Percentiles rank a stretch among this genome's conserved stretches.
Conservation (phyloP, 2,797 vertebrate genomes). For the Sebastes goodei region DNA sequence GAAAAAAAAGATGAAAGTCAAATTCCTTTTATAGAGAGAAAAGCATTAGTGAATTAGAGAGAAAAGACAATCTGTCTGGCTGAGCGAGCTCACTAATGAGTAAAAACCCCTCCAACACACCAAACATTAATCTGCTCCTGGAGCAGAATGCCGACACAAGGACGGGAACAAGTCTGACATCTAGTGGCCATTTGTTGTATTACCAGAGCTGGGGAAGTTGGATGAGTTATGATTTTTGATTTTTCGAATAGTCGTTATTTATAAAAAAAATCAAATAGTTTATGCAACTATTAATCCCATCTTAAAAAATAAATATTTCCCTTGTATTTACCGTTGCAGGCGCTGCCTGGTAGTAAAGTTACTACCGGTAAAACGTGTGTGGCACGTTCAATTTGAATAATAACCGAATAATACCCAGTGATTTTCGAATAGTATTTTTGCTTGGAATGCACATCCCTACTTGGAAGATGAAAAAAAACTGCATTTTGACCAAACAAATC, state of each 20-base stretch:
- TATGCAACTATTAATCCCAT: too few species aligned
- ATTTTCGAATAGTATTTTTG: too few species aligned
- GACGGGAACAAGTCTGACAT: slow-evolving; percentile 49
- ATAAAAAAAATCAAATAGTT: too few species aligned
- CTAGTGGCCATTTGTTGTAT: slow-evolving; percentile 65
- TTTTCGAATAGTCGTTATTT: too few species aligned
- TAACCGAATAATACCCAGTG: too few species aligned
- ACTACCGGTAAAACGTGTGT: too few species aligned
- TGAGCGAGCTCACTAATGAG: slow-evolving; percentile 45
- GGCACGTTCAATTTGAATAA: too few species aligned
- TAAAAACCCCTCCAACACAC: neutral
- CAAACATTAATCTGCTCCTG: slow-evolving; percentile 20
- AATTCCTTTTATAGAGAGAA: slow-evolving; percentile 4
- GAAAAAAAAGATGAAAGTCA: slow-evolving; percentile 11
- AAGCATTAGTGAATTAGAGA: slow-evolving; percentile 7
- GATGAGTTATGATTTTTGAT: too few species aligned
- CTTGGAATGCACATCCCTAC: too few species aligned
- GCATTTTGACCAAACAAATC: neutral
- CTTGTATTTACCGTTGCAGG: too few species aligned
- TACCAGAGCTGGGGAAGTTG: neutral
- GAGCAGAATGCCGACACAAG: neutral
- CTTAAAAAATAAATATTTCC: too few species aligned
- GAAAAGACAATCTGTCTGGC: slow-evolving; percentile 11
- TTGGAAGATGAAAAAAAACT: neutral
- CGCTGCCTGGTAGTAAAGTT: too few species aligned